These are phyloP conservation scores for Polypterus bichir DNA, from an alignment of 2,113 vertebrate species.

Conservation along the genomic window DNA sequence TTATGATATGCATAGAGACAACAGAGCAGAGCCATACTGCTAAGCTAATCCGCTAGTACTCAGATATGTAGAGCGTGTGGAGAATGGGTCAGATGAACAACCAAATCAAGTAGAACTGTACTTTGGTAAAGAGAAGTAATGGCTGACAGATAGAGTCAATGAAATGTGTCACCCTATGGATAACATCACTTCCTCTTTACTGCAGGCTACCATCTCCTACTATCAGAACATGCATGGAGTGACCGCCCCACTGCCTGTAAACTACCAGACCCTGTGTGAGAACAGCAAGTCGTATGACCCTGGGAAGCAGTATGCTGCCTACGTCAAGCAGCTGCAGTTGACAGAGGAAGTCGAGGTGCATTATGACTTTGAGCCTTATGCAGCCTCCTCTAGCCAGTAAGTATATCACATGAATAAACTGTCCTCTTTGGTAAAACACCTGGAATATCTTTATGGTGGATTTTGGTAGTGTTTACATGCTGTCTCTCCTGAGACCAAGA, in stretches of 20 bases:
- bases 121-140: too few relatives aligned
- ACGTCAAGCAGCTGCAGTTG: constrained; percentile 72
- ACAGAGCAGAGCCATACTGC: too few relatives aligned
- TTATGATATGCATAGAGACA: too few relatives aligned
- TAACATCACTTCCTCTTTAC: not conserved
- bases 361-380: constrained; percentile 75
- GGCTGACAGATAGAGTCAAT: too few relatives aligned
- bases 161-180: not conserved
- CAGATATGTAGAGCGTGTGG: too few relatives aligned
- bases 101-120: too few relatives aligned
- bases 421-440: too few relatives aligned
- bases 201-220: constrained; percentile 87
- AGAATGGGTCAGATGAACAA: too few relatives aligned
- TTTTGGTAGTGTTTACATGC: too few relatives aligned
- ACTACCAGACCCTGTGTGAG: constrained; percentile 91
- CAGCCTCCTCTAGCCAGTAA: constrained; percentile 42
- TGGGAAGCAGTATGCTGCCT: constrained; percentile 78
- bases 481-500: too few relatives aligned
- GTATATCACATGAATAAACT: not conserved
- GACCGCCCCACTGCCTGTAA: constrained; percentile 74
- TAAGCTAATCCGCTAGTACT: too few relatives aligned
- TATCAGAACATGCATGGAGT: constrained; percentile 94
- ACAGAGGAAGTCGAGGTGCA: constrained; percentile 55
- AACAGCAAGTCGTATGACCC: constrained; percentile 93
- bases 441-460: too few relatives aligned